Evolutionary conservation across 1,140 invertebrate species (phyloP).

Genomic region (Drusus annulatus): DNA sequence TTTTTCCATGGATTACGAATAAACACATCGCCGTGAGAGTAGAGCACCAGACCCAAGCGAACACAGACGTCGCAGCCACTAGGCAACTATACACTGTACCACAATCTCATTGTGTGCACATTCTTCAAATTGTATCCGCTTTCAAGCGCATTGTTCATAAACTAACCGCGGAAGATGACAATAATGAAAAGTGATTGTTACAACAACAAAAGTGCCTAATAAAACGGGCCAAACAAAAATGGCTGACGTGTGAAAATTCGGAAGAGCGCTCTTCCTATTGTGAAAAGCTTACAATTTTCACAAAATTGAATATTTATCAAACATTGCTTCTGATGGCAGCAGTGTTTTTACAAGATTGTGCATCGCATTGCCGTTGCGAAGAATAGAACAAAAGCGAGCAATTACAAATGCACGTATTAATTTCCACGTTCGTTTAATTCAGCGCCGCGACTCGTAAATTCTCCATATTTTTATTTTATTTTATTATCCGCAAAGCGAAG

Average conservation of each 20-base stretch:
- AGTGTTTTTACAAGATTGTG: too few relatives aligned
- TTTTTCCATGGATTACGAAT: slow-evolving; percentile 16
- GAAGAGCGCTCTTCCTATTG: too few relatives aligned
- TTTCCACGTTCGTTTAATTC: slow-evolving; percentile 57
- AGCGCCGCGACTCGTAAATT: slow-evolving; percentile 54
- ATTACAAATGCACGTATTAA: slow-evolving; percentile 56
- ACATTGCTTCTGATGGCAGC: too few relatives aligned
- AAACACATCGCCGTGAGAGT: slow-evolving; percentile 6
- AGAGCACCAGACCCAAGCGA: neutral
- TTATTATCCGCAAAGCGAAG: slow-evolving; percentile 51
- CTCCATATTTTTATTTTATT: slow-evolving; percentile 50
- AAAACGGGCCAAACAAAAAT: too few relatives aligned
- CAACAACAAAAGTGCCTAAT: too few relatives aligned
- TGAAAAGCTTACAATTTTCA: too few relatives aligned
- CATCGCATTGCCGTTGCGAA: neutral
- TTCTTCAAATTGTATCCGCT: neutral
- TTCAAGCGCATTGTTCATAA: slow-evolving; percentile 9
- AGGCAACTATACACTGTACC: neutral
- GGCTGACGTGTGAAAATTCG: too few relatives aligned
- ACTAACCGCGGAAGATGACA: too few relatives aligned
- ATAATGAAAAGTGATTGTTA: too few relatives aligned
- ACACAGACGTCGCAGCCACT: neutral
- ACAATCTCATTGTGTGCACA: neutral
- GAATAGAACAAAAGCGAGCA: slow-evolving; percentile 41
- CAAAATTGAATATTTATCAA: too few relatives aligned